Conservation (phyloP, 2,797 vertebrate species). For the Okamejei kenojei region DNA sequence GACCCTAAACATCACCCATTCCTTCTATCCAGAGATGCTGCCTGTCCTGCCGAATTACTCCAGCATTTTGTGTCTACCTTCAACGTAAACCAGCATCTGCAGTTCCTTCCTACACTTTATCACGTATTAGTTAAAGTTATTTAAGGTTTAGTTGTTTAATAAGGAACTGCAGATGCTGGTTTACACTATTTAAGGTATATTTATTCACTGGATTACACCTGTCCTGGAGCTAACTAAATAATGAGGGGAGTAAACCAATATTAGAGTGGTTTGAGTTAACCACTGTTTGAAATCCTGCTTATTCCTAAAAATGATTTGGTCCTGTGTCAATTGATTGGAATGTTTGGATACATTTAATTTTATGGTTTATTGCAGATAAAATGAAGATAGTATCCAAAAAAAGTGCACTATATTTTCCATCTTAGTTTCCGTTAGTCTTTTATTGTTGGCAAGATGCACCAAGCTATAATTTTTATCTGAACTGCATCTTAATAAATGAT, state of each 20-base stretch:
- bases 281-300: background rate
- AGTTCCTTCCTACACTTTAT: no score
- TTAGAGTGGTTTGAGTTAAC: background rate
- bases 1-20: no score
- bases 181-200: background rate
- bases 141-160: no score
- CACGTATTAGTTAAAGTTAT: no score
- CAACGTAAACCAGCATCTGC: no score
- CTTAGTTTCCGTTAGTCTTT: background rate
- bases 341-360: background rate
- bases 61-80: no score
- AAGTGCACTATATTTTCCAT: conserved; percentile 3
- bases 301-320: background rate
- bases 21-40: no score
- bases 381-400: background rate
- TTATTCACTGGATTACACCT: background rate
- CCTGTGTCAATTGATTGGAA: background rate
- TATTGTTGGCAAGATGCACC: background rate
- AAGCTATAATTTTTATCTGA: conserved; percentile 21
- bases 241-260: background rate
- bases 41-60: no score
- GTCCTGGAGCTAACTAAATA: background rate
- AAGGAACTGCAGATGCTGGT: no score
- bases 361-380: background rate
- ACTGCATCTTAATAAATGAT: conserved; percentile 30